Evolutionary conservation across 2,113 vertebrate genomes (phyloP), one percentile per base, ranked within the genome.

Genomic region (Zosterops japonicus): DNA sequence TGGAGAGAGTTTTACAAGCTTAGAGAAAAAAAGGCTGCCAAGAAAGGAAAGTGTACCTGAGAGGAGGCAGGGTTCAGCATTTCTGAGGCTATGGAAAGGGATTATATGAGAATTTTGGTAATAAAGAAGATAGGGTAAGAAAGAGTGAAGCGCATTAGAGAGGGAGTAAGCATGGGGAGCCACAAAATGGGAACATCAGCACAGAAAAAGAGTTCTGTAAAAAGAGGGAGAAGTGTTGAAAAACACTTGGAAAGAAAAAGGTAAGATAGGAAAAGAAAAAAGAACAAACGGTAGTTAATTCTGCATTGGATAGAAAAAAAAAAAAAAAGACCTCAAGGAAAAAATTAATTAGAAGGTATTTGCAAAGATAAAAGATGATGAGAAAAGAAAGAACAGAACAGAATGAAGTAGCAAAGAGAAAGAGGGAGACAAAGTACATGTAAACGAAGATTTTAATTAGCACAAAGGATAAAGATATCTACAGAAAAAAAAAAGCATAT

Each of bases 401-500:
- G n/a, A 93, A 42, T 56, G 35, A 93, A 76, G 17, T 49, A 72
- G 33, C n/a, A 74, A 91, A 87, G 90, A 96, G 83, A 87, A 94
- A 96, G 93, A 97, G 93, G 93, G 96, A 97, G 94, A 95, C 90
- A 95, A 94, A 96, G 94, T 94, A 95, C 78, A 86, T 63, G 27
- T 63, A 95, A 95, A 93, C 0, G 10, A 93, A 90, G 29, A 41
- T 72, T 91, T 94, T 90, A 96, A 93, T 96, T 95, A 96, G 68
- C 0, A 1, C 35, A 83, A 94, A 93, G 35, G 35, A 88, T 74
- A 93, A 47, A 85, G 42, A 47, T 77, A 80, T 67, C 71, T 90
- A 31, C 39, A 77, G 31, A 35, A 82, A 65, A 56, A 56, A 67
- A 72, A 81, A 78, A 27, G 9, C 15, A 68, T 56, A 57, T 67